Evolutionary conservation across 2,888 invertebrate species (phyloP), one percentile per base, ranked within the genome.

Genomic region (Lycocerus yunnanus): DNA sequence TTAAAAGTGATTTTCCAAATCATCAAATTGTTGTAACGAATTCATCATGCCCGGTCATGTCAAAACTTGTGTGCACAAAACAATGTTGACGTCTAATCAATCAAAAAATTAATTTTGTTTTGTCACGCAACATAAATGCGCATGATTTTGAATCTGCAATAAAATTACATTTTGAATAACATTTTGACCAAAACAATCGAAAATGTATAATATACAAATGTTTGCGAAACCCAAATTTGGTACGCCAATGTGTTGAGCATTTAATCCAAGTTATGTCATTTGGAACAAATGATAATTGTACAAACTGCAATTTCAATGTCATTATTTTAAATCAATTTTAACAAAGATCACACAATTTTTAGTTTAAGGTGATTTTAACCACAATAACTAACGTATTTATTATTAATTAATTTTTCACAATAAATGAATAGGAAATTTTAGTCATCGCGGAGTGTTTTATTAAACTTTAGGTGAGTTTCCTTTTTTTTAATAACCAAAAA

Each of bases 241-340:
- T 84, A 83, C 86, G 86, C 86, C 86, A 87, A 87, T 86, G 86
- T 86, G 84, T 82, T 87, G 86, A 86, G 86, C 86, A 86, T 85
- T 84, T 84, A 85, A n/a, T n/a, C n/a, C n/a, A n/a, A n/a, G 21
- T 43, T 43, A 43, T 43, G 43, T 43, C 43, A n/a, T 43, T 43
- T 43, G 43, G 43, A n/a, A 43, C 2, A 43, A 43, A 43, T 43
- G n/a, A n/a, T n/a, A 43, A 43, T 43, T 43, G 43, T 43, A n/a
- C 4, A n/a, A n/a, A 43, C n/a, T 43, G 43, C 0, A n/a, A n/a
- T 43, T 43, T 8, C 13, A 43, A 43, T 43, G 43, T 43, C 43
- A 43, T 43, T 43, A 43, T 43, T 43, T 43, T 43, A 43, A 43
- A 43, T 43, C 43, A 43, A 43, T 43, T 43, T 43, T 43, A 43